Evolutionary conservation across 2,888 invertebrate species (phyloP).

Genomic region (Synanthedon tipuliformis): DNA sequence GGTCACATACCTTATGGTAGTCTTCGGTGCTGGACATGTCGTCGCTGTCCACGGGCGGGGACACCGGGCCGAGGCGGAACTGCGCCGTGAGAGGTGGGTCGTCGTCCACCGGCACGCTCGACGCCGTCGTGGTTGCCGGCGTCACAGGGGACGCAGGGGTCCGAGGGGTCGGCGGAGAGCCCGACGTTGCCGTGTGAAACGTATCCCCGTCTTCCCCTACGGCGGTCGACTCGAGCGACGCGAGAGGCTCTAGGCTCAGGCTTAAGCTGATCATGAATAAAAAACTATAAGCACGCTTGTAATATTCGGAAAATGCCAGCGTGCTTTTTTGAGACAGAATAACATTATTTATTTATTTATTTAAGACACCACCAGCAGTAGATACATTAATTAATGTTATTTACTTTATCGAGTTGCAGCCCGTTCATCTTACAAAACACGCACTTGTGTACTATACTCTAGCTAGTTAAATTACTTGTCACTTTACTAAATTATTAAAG

Average conservation of each 20-base stretch:
- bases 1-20: slow-evolving; percentile 47
- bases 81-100: slow-evolving; percentile 20
- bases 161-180: slow-evolving; percentile 34
- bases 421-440: too few relatives aligned
- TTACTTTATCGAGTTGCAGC: too few relatives aligned
- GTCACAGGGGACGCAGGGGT: slow-evolving; percentile 13
- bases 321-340: too few relatives aligned
- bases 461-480: too few relatives aligned
- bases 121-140: slow-evolving; percentile 19
- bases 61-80: slow-evolving; percentile 46
- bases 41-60: slow-evolving; percentile 67
- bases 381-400: too few relatives aligned
- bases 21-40: slow-evolving; percentile 73
- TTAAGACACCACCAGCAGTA: too few relatives aligned
- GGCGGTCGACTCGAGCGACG: slow-evolving; percentile 64
- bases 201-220: slow-evolving; percentile 53
- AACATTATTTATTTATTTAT: too few relatives aligned
- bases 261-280: slow-evolving; percentile 67
- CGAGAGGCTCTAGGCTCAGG: slow-evolving; percentile 73
- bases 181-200: slow-evolving; percentile 80
- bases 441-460: too few relatives aligned
- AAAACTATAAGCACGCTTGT: background rate
- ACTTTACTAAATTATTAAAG: too few relatives aligned
- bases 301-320: too few relatives aligned
- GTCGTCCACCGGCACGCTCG: slow-evolving; percentile 8